Evolutionary conservation across 1,140 invertebrate genomes (phyloP).

Genomic region (Drosophila paulistorum): DNA sequence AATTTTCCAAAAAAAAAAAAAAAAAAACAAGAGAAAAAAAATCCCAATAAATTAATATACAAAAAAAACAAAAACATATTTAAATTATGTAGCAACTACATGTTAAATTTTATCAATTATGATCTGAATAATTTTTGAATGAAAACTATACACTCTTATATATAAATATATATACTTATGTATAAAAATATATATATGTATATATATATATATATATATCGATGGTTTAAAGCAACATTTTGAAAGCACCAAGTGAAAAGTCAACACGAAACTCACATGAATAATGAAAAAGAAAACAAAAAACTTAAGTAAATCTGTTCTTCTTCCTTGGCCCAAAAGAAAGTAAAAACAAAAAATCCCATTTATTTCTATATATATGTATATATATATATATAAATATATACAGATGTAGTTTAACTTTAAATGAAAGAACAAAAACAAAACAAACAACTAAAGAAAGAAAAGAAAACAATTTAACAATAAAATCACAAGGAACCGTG

Average conservation of each 20-base stretch:
- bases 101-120: conserved; percentile 63
- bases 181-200: neutral
- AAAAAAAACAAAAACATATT: conserved; percentile 56
- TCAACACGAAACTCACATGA: conserved; percentile 23
- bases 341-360: conserved; percentile 17
- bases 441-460: conserved; percentile 7
- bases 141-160: conserved; percentile 24
- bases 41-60: neutral
- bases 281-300: too few relatives aligned
- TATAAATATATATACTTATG: conserved; percentile 14
- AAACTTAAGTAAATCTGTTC: conserved; percentile 29
- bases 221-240: conserved; percentile 47
- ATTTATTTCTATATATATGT: conserved; percentile 5
- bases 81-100: conserved; percentile 78
- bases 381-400: neutral
- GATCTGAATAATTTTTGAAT: conserved; percentile 10
- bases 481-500: conserved; percentile 63
- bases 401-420: conserved; percentile 34
- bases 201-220: neutral
- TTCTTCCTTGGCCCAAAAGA: conserved; percentile 13
- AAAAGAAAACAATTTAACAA: conserved; percentile 31
- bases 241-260: conserved; percentile 58
- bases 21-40: conserved; percentile 12
- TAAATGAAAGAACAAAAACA: conserved; percentile 3
- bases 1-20: conserved; percentile 31